Evolutionary conservation across 23 tunicate genomes (phyloP).

Genomic region (Styela plicata): DNA sequence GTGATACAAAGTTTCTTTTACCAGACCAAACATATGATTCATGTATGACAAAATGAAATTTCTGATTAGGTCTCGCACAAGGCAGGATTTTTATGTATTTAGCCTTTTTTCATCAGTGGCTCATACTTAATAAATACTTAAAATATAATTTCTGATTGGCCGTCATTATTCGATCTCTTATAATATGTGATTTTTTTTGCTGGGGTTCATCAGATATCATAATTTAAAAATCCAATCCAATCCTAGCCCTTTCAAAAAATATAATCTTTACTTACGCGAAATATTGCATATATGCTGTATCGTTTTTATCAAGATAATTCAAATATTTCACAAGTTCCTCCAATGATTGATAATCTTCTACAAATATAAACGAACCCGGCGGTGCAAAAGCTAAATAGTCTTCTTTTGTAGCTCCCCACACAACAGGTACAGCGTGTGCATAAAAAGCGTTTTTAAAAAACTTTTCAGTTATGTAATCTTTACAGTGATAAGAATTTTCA

Average conservation of each 20-base stretch:
- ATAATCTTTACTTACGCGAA: background rate
- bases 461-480: conserved; percentile 26
- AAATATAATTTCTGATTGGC: too few relatives aligned
- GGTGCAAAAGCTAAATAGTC: conserved; percentile 8
- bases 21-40: too few relatives aligned
- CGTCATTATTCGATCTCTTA: too few relatives aligned
- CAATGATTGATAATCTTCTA: background rate
- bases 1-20: too few relatives aligned
- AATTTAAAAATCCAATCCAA: too few relatives aligned
- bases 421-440: conserved; percentile 7
- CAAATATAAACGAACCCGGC: conserved; percentile 3
- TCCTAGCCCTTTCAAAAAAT: background rate
- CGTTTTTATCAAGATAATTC: conserved; percentile 3
- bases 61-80: too few relatives aligned
- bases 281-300: background rate
- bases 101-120: too few relatives aligned
- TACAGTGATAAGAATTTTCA: conserved; percentile 26
- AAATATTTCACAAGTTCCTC: background rate
- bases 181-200: too few relatives aligned
- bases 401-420: conserved; percentile 16
- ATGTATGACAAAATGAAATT: too few relatives aligned
- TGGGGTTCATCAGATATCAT: too few relatives aligned
- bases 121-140: too few relatives aligned
- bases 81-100: too few relatives aligned
- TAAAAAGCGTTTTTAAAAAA: conserved; percentile 2